Evolutionary conservation across 1,140 invertebrate genomes (phyloP).

Genomic region (Camponotus floridanus): DNA sequence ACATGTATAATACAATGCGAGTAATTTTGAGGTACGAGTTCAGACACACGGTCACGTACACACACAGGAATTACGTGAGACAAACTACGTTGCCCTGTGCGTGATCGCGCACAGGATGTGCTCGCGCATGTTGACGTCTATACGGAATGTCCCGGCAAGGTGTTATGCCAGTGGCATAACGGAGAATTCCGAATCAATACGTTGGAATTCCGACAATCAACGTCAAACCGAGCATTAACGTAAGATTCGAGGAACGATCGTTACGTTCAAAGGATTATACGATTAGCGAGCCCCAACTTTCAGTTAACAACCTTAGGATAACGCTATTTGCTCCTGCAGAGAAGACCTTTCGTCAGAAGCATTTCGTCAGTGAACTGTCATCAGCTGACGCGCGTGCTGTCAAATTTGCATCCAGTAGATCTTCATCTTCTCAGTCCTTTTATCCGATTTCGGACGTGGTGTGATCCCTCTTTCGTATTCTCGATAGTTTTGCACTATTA

Average conservation of each 20-base stretch:
- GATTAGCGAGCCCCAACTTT: background rate
- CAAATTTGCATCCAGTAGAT: too few relatives aligned
- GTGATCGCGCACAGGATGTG: conserved; percentile 53
- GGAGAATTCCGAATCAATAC: conserved; percentile 35
- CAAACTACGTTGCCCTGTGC: conserved; percentile 37
- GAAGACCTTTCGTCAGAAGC: background rate
- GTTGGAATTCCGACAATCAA: conserved; percentile 2
- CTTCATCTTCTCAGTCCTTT: too few relatives aligned
- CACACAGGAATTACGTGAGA: conserved; percentile 68
- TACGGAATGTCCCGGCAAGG: conserved; percentile 8
- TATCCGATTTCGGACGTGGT: too few relatives aligned
- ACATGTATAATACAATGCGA: conserved; percentile 62
- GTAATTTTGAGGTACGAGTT: conserved; percentile 70
- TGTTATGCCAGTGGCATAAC: conserved; percentile 47
- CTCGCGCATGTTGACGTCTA: conserved; percentile 39
- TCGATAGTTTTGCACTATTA: too few relatives aligned
- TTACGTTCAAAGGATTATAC: background rate
- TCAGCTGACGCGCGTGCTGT: background rate
- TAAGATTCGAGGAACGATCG: too few relatives aligned
- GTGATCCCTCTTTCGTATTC: too few relatives aligned
- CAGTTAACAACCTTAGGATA: background rate
- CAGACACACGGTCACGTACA: conserved; percentile 70
- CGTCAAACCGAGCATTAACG: background rate
- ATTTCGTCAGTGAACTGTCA: conserved; percentile 9
- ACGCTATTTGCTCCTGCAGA: background rate